Conservation (phyloP, 2,113 vertebrate species). For the Chinchilla lanigera region DNA sequence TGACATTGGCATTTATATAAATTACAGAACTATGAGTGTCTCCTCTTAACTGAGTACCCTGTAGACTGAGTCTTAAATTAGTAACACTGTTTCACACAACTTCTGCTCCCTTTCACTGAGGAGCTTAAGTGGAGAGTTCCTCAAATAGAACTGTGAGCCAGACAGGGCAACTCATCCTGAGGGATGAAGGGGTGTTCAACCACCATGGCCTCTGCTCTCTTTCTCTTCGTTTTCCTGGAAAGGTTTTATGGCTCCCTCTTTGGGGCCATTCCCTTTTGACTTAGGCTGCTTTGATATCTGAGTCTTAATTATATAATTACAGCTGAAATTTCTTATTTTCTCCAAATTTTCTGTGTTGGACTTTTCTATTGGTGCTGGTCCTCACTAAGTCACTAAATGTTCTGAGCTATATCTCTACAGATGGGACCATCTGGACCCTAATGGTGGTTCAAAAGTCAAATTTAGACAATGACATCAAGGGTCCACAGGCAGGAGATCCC, state of each 20-base stretch:
- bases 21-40: background rate
- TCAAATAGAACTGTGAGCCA: background rate
- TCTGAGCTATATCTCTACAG: background rate
- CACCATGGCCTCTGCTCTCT: background rate
- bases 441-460: background rate
- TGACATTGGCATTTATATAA: background rate
- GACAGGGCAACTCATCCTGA: background rate
- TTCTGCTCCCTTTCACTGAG: background rate
- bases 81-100: background rate
- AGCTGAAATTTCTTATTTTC: constrained; percentile 27
- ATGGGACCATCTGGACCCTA: background rate
- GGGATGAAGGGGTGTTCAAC: background rate
- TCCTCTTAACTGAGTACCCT: background rate
- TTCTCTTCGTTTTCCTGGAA: background rate
- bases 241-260: background rate
- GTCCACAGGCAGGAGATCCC: background rate
- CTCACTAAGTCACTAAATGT: constrained; percentile 2
- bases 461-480: background rate
- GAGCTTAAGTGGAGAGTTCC: background rate
- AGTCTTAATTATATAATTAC: constrained; percentile 40
- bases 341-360: background rate
- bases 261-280: constrained; percentile 19
- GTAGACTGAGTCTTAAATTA: background rate
- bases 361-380: background rate
- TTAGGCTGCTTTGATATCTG: constrained; percentile 39